Percentiles rank a stretch among this genome's conserved stretches.
Conservation (phyloP, 2,113 vertebrate species). For the Brachionichthys hirsutus region DNA sequence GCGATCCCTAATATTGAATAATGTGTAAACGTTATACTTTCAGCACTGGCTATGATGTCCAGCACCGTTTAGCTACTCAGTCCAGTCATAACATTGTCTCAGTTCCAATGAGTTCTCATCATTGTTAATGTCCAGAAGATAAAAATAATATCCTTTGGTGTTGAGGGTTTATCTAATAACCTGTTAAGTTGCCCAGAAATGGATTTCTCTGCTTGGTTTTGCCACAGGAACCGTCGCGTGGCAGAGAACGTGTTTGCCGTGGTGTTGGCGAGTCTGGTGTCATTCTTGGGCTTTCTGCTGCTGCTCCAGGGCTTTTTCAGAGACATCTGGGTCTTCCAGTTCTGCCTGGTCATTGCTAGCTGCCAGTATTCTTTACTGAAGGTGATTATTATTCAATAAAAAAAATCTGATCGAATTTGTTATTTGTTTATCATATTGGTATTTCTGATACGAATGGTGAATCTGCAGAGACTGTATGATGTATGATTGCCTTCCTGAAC, state of each 20-base stretch:
- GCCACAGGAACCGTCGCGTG: constrained; percentile 90
- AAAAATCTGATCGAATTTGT: not conserved
- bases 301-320: constrained; percentile 96
- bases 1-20: too few relatives aligned
- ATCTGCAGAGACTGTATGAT: not conserved
- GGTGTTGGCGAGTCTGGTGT: constrained; percentile 93
- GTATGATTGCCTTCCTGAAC: too few relatives aligned
- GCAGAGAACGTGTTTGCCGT: constrained; percentile 94
- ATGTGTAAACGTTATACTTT: not conserved
- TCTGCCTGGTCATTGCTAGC: constrained; percentile 98
- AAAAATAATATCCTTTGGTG: not conserved
- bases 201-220: constrained; percentile 1
- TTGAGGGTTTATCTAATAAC: not conserved
- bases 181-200: not conserved
- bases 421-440: not conserved
- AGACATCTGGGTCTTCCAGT: constrained; percentile 99
- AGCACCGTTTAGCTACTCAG: not conserved
- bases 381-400: constrained; percentile 68
- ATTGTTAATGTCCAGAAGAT: not conserved
- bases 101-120: not conserved
- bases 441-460: too few relatives aligned
- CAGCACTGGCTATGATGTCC: not conserved
- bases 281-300: constrained; percentile 94
- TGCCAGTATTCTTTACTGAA: constrained; percentile 98
- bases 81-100: not conserved